A percentile compares a stretch with the other conserved stretches of the same genome.
These are phyloP conservation scores for Hyles euphorbiae DNA, from an alignment of 1,140 invertebrate species.

Conservation along the genomic window DNA sequence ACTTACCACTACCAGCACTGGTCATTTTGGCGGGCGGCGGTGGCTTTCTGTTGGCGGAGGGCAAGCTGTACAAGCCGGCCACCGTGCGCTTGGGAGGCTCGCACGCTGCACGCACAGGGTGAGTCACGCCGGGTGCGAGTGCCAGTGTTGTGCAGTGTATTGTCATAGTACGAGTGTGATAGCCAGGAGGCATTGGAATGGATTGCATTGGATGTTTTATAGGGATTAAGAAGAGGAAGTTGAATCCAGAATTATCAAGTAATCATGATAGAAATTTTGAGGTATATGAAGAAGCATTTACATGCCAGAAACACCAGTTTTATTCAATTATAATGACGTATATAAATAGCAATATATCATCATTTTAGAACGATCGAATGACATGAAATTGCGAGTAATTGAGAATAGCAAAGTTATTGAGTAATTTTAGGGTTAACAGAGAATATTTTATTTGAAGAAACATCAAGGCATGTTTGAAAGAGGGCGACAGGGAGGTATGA, in stretches of 20 bases:
- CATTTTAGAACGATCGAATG: too few species aligned
- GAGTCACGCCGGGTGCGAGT: background rate
- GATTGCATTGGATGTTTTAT: background rate
- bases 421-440: too few species aligned
- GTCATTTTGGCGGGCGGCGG: slow-evolving; percentile 53
- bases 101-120: slow-evolving; percentile 31
- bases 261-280: too few species aligned
- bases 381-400: too few species aligned
- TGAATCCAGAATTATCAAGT: background rate
- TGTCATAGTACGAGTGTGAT: background rate
- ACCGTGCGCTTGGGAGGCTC: slow-evolving; percentile 55
- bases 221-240: too few species aligned
- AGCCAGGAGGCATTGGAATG: background rate
- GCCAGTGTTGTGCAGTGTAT: background rate
- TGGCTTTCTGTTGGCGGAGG: slow-evolving; percentile 48
- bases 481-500: too few species aligned
- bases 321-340: too few species aligned
- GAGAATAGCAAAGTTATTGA: too few species aligned
- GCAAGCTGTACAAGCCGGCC: slow-evolving; percentile 48
- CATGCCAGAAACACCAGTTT: too few species aligned
- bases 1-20: slow-evolving; percentile 49
- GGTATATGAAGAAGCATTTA: background rate
- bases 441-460: too few species aligned
- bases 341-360: too few species aligned
- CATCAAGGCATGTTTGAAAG: too few species aligned